A percentile compares a stretch with the other conserved stretches of the same genome.
These are phyloP conservation scores for Reticulitermes speratus DNA, from an alignment of 1,140 invertebrate genomes.

Conservation along the genomic window DNA sequence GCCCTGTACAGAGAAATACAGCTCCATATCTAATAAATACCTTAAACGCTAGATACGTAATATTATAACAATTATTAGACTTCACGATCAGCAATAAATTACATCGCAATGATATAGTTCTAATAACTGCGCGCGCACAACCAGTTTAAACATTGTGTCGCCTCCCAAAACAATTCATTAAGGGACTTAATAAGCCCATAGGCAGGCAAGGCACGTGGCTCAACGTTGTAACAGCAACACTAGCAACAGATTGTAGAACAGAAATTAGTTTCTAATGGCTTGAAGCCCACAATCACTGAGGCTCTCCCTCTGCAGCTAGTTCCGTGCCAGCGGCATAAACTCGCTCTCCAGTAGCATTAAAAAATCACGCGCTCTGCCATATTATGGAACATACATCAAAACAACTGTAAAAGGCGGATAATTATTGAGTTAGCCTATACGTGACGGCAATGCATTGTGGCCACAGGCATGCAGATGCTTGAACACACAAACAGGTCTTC, in stretches of 20 bases:
- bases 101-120: not conserved
- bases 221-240: slow-evolving; percentile 14
- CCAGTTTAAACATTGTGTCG: not conserved
- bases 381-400: not conserved
- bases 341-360: not conserved
- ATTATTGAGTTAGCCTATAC: not conserved
- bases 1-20: not conserved
- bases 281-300: not conserved
- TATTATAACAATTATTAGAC: not conserved
- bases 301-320: not conserved
- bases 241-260: slow-evolving; percentile 31
- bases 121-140: not conserved
- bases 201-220: slow-evolving; percentile 30
- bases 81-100: not conserved
- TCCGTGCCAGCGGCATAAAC: not conserved
- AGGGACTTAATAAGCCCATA: slow-evolving; percentile 28
- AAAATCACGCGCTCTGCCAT: not conserved
- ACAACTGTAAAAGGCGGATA: not conserved
- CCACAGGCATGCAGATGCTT: not conserved
- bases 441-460: not conserved
- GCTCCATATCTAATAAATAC: not conserved
- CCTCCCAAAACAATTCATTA: slow-evolving; percentile 33
- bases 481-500: not conserved
- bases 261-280: slow-evolving; percentile 31
- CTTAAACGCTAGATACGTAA: not conserved